Base-by-base conservation (phyloP, 2,888 invertebrate genomes). In the Gnatocerus cornutus region DNA sequence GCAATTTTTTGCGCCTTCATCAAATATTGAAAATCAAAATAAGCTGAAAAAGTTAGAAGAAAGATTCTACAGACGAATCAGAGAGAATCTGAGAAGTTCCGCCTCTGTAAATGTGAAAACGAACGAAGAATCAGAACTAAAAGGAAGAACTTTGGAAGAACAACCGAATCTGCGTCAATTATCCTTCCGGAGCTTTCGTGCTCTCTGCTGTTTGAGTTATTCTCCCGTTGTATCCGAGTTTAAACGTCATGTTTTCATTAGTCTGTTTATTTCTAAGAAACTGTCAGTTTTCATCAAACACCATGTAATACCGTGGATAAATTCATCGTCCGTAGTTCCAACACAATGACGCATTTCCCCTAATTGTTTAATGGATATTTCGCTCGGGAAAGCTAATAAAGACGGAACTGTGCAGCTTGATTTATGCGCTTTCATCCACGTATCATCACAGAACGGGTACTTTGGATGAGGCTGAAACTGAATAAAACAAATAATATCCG, bases 321-420 rank as follows among this genome's bases (percentile, higher is more conserved):
- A 59, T 59, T 59, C 46, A 59, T 58, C 29, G 58, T 30, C 29
- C 58, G 58, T 41, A 16, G 50, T 50, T 43, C 41, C 43, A 56
- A 33, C 46, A 46, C 59, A 59, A 59, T 59, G 59, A 59, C 71
- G 69, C 69, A 73, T 71, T 73, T 71, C 69, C 73, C 67, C 68
- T 71, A 73, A 73, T 73, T 71, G 65, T 73, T 73, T 73, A 73
- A 73, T 73, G 71, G 71, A 73, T 69, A 73, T 73, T 73, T 69
- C 62, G 69, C 71, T 58, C 71, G 71, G 73, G 66, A 71, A 66
- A 66, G 73, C 70, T 71, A 68, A 71, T 71, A 73, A 71, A 71
- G 73, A 71, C 68, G 13, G 62, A 71, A 69, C 69, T 69, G 67
- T 46, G 68, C 67, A 71, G 69, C 71, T 73, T 73, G 73, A 73